Base-by-base conservation (phyloP, 2,113 vertebrate species). In the Chamaea fasciata region DNA sequence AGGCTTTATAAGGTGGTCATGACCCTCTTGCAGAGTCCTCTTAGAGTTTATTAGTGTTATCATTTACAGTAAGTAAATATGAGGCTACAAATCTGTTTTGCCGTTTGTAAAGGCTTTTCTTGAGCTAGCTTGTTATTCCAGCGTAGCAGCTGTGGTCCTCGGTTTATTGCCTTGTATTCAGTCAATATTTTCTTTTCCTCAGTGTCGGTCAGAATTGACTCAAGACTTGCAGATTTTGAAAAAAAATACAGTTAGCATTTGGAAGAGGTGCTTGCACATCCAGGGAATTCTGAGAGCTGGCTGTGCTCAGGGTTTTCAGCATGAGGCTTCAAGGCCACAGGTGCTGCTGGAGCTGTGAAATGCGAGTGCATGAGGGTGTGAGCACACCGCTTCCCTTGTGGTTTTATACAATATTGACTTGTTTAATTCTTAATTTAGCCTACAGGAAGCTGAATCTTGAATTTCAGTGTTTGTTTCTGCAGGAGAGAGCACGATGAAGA, bases 401-500 rank as follows among this genome's bases (percentile, higher is more conserved):
- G 59, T 3, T 65, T 93, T 75, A 24, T 81, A 76, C 60, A 90
- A 22, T 60, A 84, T 81, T 78, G 86, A 89, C 92, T 84, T 95
- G 80, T 94, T 92, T 81, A 42, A 76, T 74, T 89, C 90, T 78
- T 89, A 75, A 71, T 87, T 90, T 89, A 92, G 56, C 53, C 21
- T 89, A 73, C 77, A 92, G 93, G 93, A 92, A 95, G 41, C 73
- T 6, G 11, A 71, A 76, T 82, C 88, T 87, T 75, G 92, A 93
- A 82, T 95, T 92, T 90, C 91, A 82, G 49, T 92, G 88, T 95
- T 93, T 94, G 88, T 90, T 93, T 93, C 85, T 92, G 73, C 80
- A 94, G 88, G 64, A 95, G 79, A 81, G 87, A 67, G 84, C 68
- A 52, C 7, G 64, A 63, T 0, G 16, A 77, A 75, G 65, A 81